Evolutionary conservation across 2,797 vertebrate genomes (phyloP).

Genomic region (Pseudopleuronectes americanus): DNA sequence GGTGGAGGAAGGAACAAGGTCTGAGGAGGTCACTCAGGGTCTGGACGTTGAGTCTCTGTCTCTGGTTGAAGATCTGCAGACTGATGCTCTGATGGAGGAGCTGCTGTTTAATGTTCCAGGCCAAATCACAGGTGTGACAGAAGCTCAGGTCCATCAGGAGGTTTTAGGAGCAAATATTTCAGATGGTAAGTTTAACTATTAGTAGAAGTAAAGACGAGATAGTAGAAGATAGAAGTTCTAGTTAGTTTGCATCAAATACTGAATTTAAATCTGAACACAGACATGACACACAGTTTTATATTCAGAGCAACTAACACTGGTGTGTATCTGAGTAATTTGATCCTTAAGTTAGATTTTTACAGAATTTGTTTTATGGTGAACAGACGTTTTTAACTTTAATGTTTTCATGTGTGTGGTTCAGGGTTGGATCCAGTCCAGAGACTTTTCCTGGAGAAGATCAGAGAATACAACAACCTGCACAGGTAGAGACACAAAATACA

Average conservation of each 20-base stretch:
- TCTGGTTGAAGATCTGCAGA: constrained; percentile 33
- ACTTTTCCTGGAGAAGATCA: constrained; percentile 91
- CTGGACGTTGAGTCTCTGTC: constrained; percentile 1
- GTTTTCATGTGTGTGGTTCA: constrained; percentile 22
- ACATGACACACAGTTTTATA: too few species aligned
- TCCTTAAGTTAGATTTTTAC: too few species aligned
- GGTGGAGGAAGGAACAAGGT: background rate
- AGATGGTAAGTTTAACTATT: constrained; percentile 24
- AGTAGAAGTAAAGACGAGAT: too few species aligned
- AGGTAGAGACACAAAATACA: constrained; percentile 72
- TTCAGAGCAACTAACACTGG: too few species aligned
- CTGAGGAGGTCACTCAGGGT: constrained; percentile 11
- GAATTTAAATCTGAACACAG: too few species aligned
- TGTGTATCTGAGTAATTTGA: too few species aligned
- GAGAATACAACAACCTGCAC: constrained; percentile 85
- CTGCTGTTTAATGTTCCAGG: constrained; percentile 21
- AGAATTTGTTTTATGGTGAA: too few species aligned
- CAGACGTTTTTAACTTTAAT: background rate
- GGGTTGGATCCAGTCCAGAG: constrained; percentile 88
- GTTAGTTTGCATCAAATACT: too few species aligned
- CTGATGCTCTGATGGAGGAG: constrained; percentile 30
- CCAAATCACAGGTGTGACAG: background rate
- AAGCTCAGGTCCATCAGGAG: background rate
- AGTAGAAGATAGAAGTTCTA: too few species aligned
- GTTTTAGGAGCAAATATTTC: background rate